These are phyloP conservation scores for Drosophila nigromelanica DNA, from an alignment of 1,140 invertebrate genomes.

Conservation along the genomic window DNA sequence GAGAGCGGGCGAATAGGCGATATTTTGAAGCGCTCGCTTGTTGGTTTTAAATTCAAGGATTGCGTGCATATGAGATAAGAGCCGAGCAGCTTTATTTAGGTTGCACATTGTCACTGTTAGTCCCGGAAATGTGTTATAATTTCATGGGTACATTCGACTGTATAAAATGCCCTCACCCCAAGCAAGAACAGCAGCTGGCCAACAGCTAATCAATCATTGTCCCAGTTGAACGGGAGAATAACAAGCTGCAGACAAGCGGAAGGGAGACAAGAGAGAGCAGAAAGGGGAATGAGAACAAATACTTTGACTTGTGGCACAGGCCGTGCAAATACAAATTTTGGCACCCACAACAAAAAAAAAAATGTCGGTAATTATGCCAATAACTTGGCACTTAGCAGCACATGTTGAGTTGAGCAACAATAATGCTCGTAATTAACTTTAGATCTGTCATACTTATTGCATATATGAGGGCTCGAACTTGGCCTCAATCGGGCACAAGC, in stretches of 20 bases:
- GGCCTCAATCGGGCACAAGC: constrained; percentile 35
- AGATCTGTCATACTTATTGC: constrained; percentile 67
- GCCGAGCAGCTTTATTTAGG: neutral
- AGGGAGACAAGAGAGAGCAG: neutral
- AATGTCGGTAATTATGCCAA: constrained; percentile 40
- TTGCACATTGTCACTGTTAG: neutral
- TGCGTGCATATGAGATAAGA: neutral
- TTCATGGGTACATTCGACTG: neutral
- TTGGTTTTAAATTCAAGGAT: neutral
- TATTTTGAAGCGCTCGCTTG: neutral
- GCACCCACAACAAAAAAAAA: neutral
- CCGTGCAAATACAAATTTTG: constrained; percentile 35
- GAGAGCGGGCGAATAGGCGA: constrained; percentile 3
- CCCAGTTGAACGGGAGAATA: constrained; percentile 2
- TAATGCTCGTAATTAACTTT: constrained; percentile 78
- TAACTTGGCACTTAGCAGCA: constrained; percentile 69
- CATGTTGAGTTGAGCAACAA: constrained; percentile 53
- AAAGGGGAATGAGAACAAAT: constrained; percentile 35
- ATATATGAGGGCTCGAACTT: constrained; percentile 8
- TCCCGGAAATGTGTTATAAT: neutral
- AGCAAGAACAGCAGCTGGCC: constrained; percentile 4
- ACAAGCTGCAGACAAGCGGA: constrained; percentile 1
- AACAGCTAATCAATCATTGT: constrained; percentile 16
- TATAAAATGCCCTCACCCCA: neutral
- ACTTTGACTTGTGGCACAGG: constrained; percentile 59